Conservation (phyloP, 2,888 invertebrate species). For the Drosophila kambysellisi region DNA sequence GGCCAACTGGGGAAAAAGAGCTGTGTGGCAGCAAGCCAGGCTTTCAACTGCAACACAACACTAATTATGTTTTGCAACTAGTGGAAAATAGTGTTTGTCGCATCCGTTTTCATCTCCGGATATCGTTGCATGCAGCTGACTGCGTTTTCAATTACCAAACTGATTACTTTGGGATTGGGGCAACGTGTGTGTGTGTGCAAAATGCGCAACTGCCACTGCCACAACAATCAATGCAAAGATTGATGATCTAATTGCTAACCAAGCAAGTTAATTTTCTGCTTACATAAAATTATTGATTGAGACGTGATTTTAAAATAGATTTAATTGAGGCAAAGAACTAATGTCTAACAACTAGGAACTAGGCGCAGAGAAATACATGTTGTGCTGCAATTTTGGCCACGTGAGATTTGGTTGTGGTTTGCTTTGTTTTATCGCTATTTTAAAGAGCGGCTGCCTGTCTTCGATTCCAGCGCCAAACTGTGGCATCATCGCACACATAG, state of each 20-base stretch:
- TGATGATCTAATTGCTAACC: not conserved
- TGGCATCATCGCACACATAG: constrained; percentile 98
- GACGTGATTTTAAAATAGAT: not conserved
- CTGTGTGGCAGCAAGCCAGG: constrained; percentile 5
- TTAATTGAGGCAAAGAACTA: constrained; percentile 22
- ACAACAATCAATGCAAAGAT: constrained; percentile 8
- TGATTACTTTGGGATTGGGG: constrained; percentile 31
- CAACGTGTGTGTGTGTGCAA: not conserved
- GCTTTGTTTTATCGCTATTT: not conserved
- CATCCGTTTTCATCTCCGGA: constrained; percentile 29
- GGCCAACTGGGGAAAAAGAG: constrained; percentile 20
- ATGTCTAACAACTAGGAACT: constrained; percentile 58
- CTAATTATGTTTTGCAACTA: constrained; percentile 40
- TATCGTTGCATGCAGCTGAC: constrained; percentile 35
- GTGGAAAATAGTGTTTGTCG: constrained; percentile 8
- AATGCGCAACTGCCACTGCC: constrained; percentile 20
- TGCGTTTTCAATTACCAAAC: constrained; percentile 58
- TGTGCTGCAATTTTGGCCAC: constrained; percentile 68
- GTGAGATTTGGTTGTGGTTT: constrained; percentile 70
- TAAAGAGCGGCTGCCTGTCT: constrained; percentile 55
- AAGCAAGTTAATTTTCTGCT: not conserved
- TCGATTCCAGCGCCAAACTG: constrained; percentile 97
- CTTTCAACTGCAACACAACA: constrained; percentile 14
- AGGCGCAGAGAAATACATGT: constrained; percentile 41
- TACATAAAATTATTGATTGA: not conserved